A percentile compares a stretch with the other conserved stretches of the same genome.
Conservation (phyloP, 1,140 invertebrate species). For the Procambarus virginalis region DNA sequence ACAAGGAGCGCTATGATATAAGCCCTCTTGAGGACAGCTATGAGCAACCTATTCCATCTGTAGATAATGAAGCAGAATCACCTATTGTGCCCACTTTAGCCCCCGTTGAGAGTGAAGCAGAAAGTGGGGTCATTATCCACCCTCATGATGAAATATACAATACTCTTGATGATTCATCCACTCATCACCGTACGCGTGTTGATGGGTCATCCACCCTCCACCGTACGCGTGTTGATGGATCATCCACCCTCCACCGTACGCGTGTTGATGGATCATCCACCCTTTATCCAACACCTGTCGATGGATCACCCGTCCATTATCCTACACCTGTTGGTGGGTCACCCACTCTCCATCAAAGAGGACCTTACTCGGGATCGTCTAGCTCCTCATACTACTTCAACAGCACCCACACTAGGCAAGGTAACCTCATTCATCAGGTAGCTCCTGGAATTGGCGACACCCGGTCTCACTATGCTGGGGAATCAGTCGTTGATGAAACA, state of each 20-base stretch:
- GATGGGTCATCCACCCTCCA: not conserved
- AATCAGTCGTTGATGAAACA: slow-evolving; percentile 12
- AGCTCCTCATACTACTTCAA: slow-evolving; percentile 24
- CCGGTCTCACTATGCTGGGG: not conserved
- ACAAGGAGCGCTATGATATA: slow-evolving; percentile 45
- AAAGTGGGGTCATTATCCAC: not conserved
- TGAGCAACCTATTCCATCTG: not conserved
- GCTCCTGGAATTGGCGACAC: not conserved
- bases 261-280: not conserved
- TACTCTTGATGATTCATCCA: not conserved
- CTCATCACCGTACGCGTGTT: not conserved
- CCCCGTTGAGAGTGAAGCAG: not conserved
- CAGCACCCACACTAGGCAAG: slow-evolving; percentile 22
- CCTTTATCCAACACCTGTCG: not conserved
- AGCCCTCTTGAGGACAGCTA: slow-evolving; percentile 36
- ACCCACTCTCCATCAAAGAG: not conserved
- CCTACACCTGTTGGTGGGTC: not conserved
- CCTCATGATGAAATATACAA: not conserved
- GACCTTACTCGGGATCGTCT: not conserved
- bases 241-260: not conserved
- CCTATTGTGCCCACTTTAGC: not conserved
- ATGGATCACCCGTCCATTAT: not conserved
- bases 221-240: not conserved
- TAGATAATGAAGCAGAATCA: slow-evolving; percentile 39
- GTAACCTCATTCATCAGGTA: not conserved